Evolutionary conservation across 2,113 vertebrate species (phyloP), one percentile per base, ranked within the genome.

Genomic region (Psophia crepitans): DNA sequence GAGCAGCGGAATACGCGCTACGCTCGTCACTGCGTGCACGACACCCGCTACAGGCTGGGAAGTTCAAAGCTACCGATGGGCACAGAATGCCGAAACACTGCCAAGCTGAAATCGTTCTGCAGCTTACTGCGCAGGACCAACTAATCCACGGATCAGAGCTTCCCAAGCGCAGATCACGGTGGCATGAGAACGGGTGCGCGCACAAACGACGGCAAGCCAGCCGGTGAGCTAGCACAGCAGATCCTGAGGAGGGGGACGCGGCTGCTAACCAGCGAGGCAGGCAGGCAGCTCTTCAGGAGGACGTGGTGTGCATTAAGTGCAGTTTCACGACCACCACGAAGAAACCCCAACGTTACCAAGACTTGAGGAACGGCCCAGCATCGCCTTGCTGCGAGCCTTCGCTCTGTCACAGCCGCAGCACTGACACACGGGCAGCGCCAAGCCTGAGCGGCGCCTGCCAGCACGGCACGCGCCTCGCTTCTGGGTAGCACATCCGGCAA

Each of bases 101-200:
- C 74, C 93, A 60, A 12, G 60, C 54, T 37, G 54, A 44, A 81
- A 66, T 24, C 2, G 3, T 14, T 37, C 32, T 30, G 83, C 87
- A 70, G 73, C 57, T 61, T 2, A 35, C 35, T 12, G 71, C 1
- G 53, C 56, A 32, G 61, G 68, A 89, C 54, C 56, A 54, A 27
- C 56, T 2, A 11, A 17, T 66, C 53, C 74, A n/a, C 2, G 5
- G 74, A 16, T 13, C 5, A 4, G 23, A 24, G 78, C 63, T 48
- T 24, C 9, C 46, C 71, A 27, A 0, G 11, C 33, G 3, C 46
- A 12, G 33, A 44, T 33, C 44, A 5, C 0, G 7, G 15, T 1
- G n/a, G 61, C 20, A 13, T 37, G 53, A 27, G 46, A 14, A 16
- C 0, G 32, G 27, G 39, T 14, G 37, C 27, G 2, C 3, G 1